Percentiles rank a stretch among this genome's conserved stretches.
Conservation (phyloP, 2,113 vertebrate genomes). For the Cyprinus carpio region DNA sequence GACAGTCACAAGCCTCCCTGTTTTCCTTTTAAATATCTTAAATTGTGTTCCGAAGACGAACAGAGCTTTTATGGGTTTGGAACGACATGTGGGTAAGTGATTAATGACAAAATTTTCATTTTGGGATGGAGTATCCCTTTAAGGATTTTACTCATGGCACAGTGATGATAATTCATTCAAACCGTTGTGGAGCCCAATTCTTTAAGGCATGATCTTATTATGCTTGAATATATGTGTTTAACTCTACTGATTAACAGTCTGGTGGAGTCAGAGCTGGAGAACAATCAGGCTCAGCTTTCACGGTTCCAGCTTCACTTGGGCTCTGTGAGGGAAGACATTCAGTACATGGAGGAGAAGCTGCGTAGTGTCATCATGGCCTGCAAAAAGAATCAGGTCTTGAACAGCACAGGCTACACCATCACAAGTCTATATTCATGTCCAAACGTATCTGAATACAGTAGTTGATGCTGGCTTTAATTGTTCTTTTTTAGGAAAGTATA, state of each 20-base stretch:
- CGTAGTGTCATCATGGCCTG: slow-evolving; percentile 62
- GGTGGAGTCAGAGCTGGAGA: slow-evolving; percentile 78
- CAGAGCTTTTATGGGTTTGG: no score
- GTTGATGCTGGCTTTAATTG: neutral
- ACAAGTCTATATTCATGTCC: neutral
- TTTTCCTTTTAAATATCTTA: no score
- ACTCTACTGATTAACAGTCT: slow-evolving; percentile 60
- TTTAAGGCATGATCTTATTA: neutral
- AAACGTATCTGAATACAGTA: neutral
- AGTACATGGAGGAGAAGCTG: slow-evolving; percentile 70
- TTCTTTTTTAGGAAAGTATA: slow-evolving; percentile 36
- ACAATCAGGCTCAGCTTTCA: slow-evolving; percentile 67
- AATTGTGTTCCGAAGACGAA: no score
- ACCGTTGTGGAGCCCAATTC: neutral
- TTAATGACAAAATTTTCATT: no score
- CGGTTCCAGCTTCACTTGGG: slow-evolving; percentile 66
- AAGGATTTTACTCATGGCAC: neutral
- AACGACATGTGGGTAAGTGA: no score
- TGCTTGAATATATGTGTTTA: neutral
- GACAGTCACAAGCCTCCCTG: no score
- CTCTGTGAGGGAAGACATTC: slow-evolving; percentile 70
- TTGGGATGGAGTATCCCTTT: no score
- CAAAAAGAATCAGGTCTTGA: slow-evolving; percentile 78
- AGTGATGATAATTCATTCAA: neutral
- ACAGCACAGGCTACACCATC: neutral